A percentile compares a stretch with the other conserved stretches of the same genome.
Conservation (phyloP, 2,888 invertebrate species). For the Macrosoma leucophasiata region DNA sequence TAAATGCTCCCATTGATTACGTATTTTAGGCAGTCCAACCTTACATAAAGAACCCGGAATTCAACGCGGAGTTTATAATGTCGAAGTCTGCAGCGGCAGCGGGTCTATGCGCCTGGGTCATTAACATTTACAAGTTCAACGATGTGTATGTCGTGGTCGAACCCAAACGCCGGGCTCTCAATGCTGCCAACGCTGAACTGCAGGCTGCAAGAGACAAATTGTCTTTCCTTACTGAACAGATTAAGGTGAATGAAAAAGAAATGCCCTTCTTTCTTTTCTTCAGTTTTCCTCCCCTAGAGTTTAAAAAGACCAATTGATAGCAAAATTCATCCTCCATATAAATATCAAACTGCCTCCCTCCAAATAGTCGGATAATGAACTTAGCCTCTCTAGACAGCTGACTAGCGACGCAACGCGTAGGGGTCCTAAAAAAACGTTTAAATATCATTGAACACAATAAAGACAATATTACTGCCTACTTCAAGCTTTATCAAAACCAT, state of each 20-base stretch:
- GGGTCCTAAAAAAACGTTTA: no score
- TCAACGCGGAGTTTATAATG: slow-evolving; percentile 87
- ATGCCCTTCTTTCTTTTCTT: no score
- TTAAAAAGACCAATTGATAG: no score
- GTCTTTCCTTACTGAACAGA: slow-evolving; percentile 82
- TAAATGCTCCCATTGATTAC: background rate
- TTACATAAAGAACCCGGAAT: slow-evolving; percentile 83
- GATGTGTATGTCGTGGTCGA: slow-evolving; percentile 94
- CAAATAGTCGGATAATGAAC: no score
- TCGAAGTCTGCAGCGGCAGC: slow-evolving; percentile 94
- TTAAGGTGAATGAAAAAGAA: slow-evolving; percentile 61
- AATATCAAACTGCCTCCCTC: no score
- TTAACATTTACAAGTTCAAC: slow-evolving; percentile 92
- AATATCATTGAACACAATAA: no score
- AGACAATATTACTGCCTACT: no score
- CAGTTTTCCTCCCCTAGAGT: no score
- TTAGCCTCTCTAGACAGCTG: no score
- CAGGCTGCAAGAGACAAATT: slow-evolving; percentile 88
- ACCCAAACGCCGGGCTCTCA: slow-evolving; percentile 90
- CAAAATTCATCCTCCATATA: no score
- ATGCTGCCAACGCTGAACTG: slow-evolving; percentile 89
- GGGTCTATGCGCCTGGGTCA: slow-evolving; percentile 95
- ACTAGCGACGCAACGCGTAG: no score
- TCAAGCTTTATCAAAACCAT: no score
- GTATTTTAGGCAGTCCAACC: slow-evolving; percentile 64